Conservation (phyloP, 1,140 invertebrate genomes). For the Melipona quadrifasciata region DNA sequence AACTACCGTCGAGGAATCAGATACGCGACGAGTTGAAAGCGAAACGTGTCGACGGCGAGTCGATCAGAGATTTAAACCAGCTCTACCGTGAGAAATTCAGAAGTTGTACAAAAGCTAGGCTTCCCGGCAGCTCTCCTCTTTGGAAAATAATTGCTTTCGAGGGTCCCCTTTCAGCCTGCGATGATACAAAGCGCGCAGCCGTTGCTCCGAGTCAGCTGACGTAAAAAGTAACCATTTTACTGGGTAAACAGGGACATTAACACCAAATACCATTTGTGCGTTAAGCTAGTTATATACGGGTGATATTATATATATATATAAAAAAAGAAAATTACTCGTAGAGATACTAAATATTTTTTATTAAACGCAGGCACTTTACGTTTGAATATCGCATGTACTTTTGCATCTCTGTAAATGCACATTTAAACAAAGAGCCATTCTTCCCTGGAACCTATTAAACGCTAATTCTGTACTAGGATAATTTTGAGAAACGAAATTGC, state of each 20-base stretch:
- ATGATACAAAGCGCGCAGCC: slow-evolving; percentile 55
- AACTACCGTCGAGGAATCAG: background rate
- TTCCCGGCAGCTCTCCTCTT: slow-evolving; percentile 23
- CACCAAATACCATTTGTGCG: background rate
- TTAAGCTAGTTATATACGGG: background rate
- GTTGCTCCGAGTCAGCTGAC: slow-evolving; percentile 57
- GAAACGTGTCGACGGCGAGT: background rate
- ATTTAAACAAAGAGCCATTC: background rate
- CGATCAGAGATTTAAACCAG: background rate
- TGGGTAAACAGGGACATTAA: slow-evolving; percentile 7
- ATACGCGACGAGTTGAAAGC: background rate
- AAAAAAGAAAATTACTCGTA: background rate
- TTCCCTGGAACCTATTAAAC: background rate
- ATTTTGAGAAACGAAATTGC: background rate
- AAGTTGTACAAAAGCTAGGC: slow-evolving; percentile 12
- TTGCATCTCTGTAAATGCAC: background rate
- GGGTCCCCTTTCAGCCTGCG: slow-evolving; percentile 16
- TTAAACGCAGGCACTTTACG: too few species aligned
- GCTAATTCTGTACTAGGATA: background rate
- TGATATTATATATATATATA: background rate
- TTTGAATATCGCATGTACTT: too few species aligned
- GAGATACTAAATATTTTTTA: too few species aligned
- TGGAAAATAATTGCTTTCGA: slow-evolving; percentile 49
- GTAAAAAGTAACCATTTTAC: slow-evolving; percentile 25
- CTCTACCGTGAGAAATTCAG: slow-evolving; percentile 30